These are phyloP conservation scores for Tuberolachnus salignus DNA, from an alignment of 2,888 invertebrate species.

Conservation along the genomic window DNA sequence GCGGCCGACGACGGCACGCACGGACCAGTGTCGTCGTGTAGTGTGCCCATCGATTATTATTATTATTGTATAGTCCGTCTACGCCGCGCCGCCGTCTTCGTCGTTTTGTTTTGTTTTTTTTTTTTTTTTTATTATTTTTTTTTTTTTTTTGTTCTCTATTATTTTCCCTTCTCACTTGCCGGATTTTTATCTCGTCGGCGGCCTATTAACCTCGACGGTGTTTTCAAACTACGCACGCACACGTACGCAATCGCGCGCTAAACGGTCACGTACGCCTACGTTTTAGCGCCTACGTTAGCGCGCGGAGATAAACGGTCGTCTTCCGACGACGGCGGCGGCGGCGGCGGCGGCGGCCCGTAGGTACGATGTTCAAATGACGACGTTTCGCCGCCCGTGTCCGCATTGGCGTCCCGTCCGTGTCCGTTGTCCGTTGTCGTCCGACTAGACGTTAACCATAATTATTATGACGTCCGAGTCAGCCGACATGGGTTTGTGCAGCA, in stretches of 20 bases:
- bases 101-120: neutral
- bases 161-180: neutral
- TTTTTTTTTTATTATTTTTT: neutral
- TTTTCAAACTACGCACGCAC: neutral
- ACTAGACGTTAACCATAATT: neutral
- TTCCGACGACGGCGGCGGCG: neutral
- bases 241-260: neutral
- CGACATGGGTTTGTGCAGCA: slow-evolving; percentile 31
- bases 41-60: too few relatives aligned
- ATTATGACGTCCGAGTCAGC: slow-evolving; percentile 37
- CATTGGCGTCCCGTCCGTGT: neutral
- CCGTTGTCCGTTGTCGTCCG: neutral
- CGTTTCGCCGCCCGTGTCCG: neutral
- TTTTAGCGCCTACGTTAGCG: too few relatives aligned
- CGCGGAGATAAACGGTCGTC: neutral
- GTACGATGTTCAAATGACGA: slow-evolving; percentile 2
- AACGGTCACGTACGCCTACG: neutral
- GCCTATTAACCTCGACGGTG: slow-evolving; percentile 29
- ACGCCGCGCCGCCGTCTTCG: neutral
- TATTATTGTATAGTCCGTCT: too few relatives aligned
- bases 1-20: neutral
- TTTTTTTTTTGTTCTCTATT: neutral
- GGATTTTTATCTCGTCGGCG: too few relatives aligned
- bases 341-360: neutral
- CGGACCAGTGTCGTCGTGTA: too few relatives aligned